Evolutionary conservation across 2,888 invertebrate species (phyloP).

Genomic region (Acanthococcus lagerstroemiae): DNA sequence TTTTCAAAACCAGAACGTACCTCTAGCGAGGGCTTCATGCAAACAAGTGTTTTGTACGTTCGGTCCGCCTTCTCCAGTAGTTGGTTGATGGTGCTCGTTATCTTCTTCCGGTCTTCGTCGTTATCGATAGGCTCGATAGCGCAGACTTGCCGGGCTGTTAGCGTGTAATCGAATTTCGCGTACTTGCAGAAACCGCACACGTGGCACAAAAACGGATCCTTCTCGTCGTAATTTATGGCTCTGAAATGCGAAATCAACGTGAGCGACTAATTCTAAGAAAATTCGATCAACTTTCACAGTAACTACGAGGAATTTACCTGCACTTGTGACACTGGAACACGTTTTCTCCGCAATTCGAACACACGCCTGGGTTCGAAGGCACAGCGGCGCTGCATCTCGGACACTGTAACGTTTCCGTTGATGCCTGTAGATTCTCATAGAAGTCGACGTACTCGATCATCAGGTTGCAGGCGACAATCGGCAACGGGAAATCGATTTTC

Average conservation of each 20-base stretch:
- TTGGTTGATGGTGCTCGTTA: constrained; percentile 80
- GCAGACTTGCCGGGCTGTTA: constrained; percentile 83
- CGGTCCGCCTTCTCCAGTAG: constrained; percentile 89
- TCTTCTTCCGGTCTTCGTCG: constrained; percentile 92
- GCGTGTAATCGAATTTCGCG: constrained; percentile 93
- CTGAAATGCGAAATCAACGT: constrained; percentile 44
- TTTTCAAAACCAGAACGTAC: too few species aligned
- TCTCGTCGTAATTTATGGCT: constrained; percentile 97
- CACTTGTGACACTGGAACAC: constrained; percentile 99
- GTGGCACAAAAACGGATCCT: constrained; percentile 97
- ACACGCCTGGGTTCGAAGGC: constrained; percentile 94
- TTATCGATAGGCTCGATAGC: constrained; percentile 96
- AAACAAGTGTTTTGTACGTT: constrained; percentile 80
- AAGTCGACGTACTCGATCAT: constrained; percentile 98
- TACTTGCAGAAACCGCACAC: constrained; percentile 99
- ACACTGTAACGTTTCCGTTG: constrained; percentile 88
- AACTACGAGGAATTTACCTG: constrained; percentile 47
- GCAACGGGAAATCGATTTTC: constrained; percentile 91
- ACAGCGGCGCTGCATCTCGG: constrained; percentile 94
- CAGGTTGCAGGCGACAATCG: constrained; percentile 93
- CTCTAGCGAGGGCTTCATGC: constrained; percentile 83
- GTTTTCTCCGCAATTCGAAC: constrained; percentile 94
- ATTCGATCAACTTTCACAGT: background rate
- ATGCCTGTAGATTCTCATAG: constrained; percentile 88
- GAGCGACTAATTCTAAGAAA: background rate